Evolutionary conservation across 2,888 invertebrate genomes (phyloP), one percentile per base, ranked within the genome.

Genomic region (Drosophila formosana): DNA sequence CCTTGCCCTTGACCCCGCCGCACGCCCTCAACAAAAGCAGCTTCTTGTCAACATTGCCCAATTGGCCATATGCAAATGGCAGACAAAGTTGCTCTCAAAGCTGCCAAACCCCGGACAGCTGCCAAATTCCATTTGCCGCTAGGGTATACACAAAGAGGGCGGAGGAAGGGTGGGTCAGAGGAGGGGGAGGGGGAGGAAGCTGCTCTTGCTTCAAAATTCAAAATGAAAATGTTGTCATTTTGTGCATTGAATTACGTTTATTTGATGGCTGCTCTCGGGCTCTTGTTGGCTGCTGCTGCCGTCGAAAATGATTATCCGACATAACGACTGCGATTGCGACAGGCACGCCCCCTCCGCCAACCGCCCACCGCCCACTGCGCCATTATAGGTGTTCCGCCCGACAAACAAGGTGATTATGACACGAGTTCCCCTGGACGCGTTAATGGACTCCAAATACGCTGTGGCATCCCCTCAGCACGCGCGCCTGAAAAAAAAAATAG

Each of bases 161-260:
- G n/a, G 9, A 7, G 18, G 0, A 7, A 13, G 28, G 4, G n/a
- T 5, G 7, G 45, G 7, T 0, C 18, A 18, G 18, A 0, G 45
- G 2, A 23, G 28, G 25, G 11, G 3, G 5, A 13, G 9, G 8
- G 13, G 39, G 3, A 25, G 32, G 39, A 3, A 25, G 26, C 30
- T 8, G 34, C 47, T 32, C 25, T 49, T 37, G 47, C 57, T 60
- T 49, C 26, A 63, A 69, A 74, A 75, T 64, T 77, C 77, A 78
- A 86, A 83, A 86, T 75, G 81, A 74, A 80, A 86, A 81, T 83
- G 74, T 86, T 83, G 83, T 83, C 87, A 83, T 83, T 86, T 83
- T 80, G 86, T 72, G 87, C 87, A 86, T 86, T 83, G 81, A 86
- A 86, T 83, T 83, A 83, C 87, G 76, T 86, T 86, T 86, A 83